Conservation (phyloP, 2,113 vertebrate species). For the Ornithorhynchus anatinus region DNA sequence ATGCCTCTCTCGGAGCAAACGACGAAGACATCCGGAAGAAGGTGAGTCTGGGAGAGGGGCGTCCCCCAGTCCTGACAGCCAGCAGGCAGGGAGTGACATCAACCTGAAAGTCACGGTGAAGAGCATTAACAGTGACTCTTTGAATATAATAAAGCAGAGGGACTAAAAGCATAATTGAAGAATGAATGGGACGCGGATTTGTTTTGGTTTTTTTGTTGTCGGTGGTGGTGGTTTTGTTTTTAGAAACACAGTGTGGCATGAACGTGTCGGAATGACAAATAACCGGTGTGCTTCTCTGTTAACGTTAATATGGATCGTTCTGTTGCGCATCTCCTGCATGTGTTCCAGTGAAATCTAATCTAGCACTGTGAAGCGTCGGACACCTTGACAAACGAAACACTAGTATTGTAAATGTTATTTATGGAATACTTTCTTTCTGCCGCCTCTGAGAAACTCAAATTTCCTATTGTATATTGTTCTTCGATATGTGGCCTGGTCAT, state of each 20-base stretch:
- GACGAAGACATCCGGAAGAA: constrained; percentile 99
- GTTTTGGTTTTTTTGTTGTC: background rate
- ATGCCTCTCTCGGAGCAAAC: constrained; percentile 95
- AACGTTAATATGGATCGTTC: constrained; percentile 29
- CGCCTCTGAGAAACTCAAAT: constrained; percentile 36
- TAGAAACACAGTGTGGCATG: constrained; percentile 54
- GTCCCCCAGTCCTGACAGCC: constrained; percentile 51
- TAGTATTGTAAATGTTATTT: constrained; percentile 61
- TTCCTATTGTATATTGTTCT: constrained; percentile 46
- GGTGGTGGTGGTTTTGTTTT: too few relatives aligned
- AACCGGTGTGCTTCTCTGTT: constrained; percentile 44
- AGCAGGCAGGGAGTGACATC: constrained; percentile 52
- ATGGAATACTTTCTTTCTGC: constrained; percentile 31
- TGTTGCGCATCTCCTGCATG: constrained; percentile 53
- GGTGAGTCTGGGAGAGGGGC: constrained; percentile 74
- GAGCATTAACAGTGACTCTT: constrained; percentile 67
- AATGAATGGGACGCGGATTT: constrained; percentile 52
- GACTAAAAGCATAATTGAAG: constrained; percentile 68
- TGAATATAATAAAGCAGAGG: constrained; percentile 64
- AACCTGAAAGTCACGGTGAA: constrained; percentile 65
- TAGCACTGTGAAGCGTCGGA: constrained; percentile 61
- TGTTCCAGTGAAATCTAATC: constrained; percentile 52
- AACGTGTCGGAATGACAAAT: constrained; percentile 33
- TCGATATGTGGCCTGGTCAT: constrained; percentile 61
- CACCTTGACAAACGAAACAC: constrained; percentile 38